Conservation (phyloP, 1,140 invertebrate genomes). For the Oncopodura yosiiana region DNA sequence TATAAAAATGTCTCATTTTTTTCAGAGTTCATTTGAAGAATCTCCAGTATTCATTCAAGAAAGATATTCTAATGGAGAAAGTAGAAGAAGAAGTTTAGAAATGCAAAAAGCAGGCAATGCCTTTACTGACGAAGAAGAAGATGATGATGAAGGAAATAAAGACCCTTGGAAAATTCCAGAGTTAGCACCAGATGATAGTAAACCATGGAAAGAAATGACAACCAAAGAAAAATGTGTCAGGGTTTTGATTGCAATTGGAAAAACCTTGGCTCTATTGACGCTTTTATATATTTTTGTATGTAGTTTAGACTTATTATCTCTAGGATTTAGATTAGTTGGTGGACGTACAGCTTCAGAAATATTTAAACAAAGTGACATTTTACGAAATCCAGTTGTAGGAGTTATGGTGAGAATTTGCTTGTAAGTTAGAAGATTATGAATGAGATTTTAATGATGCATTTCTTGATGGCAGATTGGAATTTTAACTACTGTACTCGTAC, state of each 20-base stretch:
- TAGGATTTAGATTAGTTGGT: slow-evolving; percentile 48
- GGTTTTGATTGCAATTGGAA: slow-evolving; percentile 20
- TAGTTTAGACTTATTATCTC: slow-evolving; percentile 48
- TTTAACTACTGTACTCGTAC: slow-evolving; percentile 51
- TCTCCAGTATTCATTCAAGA: not conserved
- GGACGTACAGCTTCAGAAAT: slow-evolving; percentile 41
- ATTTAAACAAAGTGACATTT: slow-evolving; percentile 43
- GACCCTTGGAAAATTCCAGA: not conserved
- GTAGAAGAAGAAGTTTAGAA: not conserved
- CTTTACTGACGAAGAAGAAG: not conserved
- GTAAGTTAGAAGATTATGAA: too few relatives aligned
- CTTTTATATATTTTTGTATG: slow-evolving; percentile 51
- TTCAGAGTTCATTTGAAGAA: not conserved
- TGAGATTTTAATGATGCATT: too few relatives aligned
- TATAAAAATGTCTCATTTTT: not conserved
- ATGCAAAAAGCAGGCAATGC: too few relatives aligned
- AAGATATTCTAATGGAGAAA: not conserved
- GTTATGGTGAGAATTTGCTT: too few relatives aligned
- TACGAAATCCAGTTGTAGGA: slow-evolving; percentile 48
- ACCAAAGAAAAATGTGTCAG: not conserved
- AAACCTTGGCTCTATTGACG: slow-evolving; percentile 38
- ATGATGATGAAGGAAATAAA: not conserved
- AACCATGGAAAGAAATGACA: not conserved
- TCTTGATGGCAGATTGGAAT: too few relatives aligned
- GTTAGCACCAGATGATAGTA: not conserved